phyloP scores from a whole-genome alignment of 2,888 invertebrate species.

The Acanthosepion esculentum region DNA sequence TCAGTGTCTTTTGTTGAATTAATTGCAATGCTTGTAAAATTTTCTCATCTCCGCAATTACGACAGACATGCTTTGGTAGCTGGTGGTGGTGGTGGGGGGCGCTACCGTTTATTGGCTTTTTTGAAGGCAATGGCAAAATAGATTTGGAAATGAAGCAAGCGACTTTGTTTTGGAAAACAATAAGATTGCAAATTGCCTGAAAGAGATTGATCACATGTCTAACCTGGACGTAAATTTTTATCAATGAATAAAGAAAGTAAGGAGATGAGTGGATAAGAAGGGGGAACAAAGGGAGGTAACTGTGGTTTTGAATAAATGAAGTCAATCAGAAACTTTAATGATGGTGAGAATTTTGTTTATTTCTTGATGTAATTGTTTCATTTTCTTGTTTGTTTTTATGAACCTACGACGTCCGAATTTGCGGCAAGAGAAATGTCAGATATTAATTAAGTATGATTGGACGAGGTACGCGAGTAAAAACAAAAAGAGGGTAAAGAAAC shows the following conservation, averaged over 20 bases:
- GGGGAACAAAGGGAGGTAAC: not conserved
- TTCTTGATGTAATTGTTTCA: not conserved
- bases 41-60: not conserved
- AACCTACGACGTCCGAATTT: not conserved
- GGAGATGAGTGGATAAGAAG: not conserved
- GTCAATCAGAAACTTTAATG: constrained; percentile 18
- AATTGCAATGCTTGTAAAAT: not conserved
- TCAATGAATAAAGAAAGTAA: not conserved
- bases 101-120: not conserved
- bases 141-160: not conserved
- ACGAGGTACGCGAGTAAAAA: not conserved
- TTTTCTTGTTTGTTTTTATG: not conserved
- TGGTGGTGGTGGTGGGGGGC: no score
- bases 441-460: not conserved
- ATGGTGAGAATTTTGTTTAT: not conserved
- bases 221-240: not conserved
- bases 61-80: not conserved
- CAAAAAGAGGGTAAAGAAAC: not conserved
- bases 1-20: not conserved
- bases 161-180: constrained; percentile 11
- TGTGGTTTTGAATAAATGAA: not conserved
- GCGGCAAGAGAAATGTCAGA: not conserved
- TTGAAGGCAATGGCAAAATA: not conserved
- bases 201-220: constrained; percentile 33
- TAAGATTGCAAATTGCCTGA: not conserved